Conservation (phyloP, 2,797 vertebrate species). For the Gymnothorax javanicus region DNA sequence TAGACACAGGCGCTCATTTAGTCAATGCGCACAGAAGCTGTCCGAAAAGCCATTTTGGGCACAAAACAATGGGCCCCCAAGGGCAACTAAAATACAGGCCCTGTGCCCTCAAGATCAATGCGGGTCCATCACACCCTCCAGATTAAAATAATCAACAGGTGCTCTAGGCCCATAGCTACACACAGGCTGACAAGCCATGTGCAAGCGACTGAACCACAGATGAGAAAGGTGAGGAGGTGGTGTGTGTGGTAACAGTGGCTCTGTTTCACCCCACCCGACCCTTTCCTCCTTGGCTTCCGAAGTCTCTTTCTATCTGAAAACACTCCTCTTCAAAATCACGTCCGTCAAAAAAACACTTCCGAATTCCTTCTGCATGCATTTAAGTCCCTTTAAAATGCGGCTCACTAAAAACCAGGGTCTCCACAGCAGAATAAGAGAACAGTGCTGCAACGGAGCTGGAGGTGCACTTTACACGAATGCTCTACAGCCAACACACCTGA, state of each 20-base stretch:
- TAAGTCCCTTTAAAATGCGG: not conserved
- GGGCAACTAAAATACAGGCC: not conserved
- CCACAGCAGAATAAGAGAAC: not conserved
- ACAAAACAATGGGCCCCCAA: not conserved
- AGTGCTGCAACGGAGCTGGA: not conserved
- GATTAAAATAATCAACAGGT: not conserved
- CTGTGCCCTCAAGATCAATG: not conserved
- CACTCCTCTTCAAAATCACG: not conserved
- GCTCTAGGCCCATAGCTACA: not conserved
- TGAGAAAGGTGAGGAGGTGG: not conserved
- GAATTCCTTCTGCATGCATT: not conserved
- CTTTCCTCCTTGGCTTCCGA: not conserved
- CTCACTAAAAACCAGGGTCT: no score
- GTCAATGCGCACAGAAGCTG: slow-evolving; percentile 50
- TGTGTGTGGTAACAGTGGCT: not conserved
- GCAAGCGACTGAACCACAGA: no score
- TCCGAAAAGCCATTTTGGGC: not conserved
- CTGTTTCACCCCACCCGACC: not conserved
- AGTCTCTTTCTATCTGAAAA: not conserved
- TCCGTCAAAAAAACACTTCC: not conserved
- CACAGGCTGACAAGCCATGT: no score
- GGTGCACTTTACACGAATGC: not conserved
- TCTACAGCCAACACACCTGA: not conserved
- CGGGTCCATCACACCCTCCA: not conserved
- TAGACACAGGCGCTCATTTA: not conserved